Base-by-base conservation (phyloP, 2,113 vertebrate genomes). In the Brachypodius melanocephalos region DNA sequence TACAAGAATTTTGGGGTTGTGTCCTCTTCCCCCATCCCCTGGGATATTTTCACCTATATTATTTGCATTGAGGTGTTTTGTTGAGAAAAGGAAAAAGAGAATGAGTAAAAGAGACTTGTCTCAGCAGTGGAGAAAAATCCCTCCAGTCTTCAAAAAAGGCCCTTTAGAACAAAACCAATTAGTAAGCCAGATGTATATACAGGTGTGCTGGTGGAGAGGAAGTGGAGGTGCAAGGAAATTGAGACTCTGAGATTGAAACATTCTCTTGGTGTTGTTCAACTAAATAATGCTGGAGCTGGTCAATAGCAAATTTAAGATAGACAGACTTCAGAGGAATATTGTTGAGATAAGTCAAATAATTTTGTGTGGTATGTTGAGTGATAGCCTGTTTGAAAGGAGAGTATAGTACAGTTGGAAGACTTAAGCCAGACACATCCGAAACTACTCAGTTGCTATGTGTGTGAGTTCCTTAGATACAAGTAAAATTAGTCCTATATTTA, bases 401-500 rank as follows among this genome's bases (percentile, higher is more conserved):
- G 29, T 42, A 2, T 18, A 48, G 59, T 58, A 54, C 9, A 28
- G 10, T 13, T 58, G 19, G n/a, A 83, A 63, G 63, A 52, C 19
- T 68, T 40, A 49, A 82, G 22, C 11, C 54, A 88, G 58, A 66
- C 29, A 36, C 4, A 1, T 88, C 31, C 48, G 42, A 85, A 92
- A 86, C 4, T 13, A 45, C 13, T 81, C 34, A 20, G 14, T 89
- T 88, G 55, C 38, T 66, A 34, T 1, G 3, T 17, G 24, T 43
- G 21, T 16, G 38, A 88, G 24, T 38, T 76, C 45, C 62, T 83
- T 54, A 85, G 58, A 78, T 52, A 61, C 36, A 84, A 67, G 29
- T 34, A 73, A 83, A 82, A 66, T 43, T 66, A 2, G 4, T 10
- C 29, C 72, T 95, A 71, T 88, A 88, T 92, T 92, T 95, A 95